These are phyloP conservation scores for Henicopernis longicauda DNA, from an alignment of 2,113 vertebrate species.

Conservation along the genomic window DNA sequence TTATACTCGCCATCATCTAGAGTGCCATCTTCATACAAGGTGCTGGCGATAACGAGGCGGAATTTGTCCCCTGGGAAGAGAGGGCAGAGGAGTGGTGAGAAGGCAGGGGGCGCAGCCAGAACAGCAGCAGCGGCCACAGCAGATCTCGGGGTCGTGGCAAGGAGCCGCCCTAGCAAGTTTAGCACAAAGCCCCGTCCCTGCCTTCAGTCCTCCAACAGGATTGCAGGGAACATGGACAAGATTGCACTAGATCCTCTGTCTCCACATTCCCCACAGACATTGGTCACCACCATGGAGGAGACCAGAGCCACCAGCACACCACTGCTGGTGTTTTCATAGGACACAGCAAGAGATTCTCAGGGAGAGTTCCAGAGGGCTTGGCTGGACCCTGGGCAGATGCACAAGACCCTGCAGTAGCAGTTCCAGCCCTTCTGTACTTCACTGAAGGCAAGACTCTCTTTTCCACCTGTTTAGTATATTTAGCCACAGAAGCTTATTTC, in stretches of 20 bases:
- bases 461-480: accelerated
- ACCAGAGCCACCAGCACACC: neutral
- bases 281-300: accelerated
- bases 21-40: constrained; percentile 94
- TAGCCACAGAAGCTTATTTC: neutral
- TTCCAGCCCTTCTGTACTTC: neutral
- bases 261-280: accelerated
- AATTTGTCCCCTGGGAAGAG: constrained; percentile 89
- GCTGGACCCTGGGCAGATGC: neutral
- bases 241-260: no score
- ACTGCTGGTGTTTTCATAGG: neutral
- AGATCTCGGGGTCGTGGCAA: neutral
- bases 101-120: accelerated
- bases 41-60: constrained; percentile 94
- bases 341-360: accelerated
- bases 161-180: neutral
- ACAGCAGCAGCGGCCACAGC: neutral
- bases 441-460: accelerated
- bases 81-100: neutral
- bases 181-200: neutral
- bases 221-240: accelerated
- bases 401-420: accelerated
- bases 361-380: neutral
- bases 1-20: constrained; percentile 93
- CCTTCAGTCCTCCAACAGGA: neutral